Evolutionary conservation across 1,140 invertebrate genomes (phyloP).

Genomic region (Triops cancriformis): DNA sequence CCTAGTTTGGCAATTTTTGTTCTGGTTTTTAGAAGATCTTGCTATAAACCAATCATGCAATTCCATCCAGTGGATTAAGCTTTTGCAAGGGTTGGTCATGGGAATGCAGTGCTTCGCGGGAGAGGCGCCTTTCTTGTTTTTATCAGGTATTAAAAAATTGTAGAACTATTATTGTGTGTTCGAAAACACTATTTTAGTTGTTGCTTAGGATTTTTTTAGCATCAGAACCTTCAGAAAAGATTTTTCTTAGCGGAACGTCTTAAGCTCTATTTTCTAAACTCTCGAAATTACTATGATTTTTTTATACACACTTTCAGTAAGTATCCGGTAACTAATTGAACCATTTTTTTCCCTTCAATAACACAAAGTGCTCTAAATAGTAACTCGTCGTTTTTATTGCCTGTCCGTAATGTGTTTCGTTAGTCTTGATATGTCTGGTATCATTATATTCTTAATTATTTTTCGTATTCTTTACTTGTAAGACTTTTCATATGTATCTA

Average conservation of each 20-base stretch:
- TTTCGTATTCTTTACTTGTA: neutral
- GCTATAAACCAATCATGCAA: slow-evolving; percentile 43
- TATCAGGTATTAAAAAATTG: slow-evolving; percentile 51
- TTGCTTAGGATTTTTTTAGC: too few species aligned
- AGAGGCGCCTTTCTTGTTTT: slow-evolving; percentile 81
- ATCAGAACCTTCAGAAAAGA: too few species aligned
- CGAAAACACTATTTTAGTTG: too few species aligned
- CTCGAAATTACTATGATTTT: too few species aligned
- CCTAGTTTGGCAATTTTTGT: slow-evolving; percentile 79
- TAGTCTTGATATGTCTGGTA: too few species aligned
- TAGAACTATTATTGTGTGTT: too few species aligned
- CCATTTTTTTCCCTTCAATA: too few species aligned
- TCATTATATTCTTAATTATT: neutral
- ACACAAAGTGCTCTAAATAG: too few species aligned
- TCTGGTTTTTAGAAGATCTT: slow-evolving; percentile 68
- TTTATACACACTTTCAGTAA: slow-evolving; percentile 15
- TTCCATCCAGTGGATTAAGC: slow-evolving; percentile 50
- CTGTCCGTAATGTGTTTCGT: too few species aligned
- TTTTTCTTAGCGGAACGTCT: too few species aligned
- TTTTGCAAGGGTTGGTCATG: slow-evolving; percentile 67
- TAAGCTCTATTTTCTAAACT: too few species aligned
- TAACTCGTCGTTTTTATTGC: too few species aligned
- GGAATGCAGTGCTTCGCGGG: slow-evolving; percentile 73
- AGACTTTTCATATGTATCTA: neutral
- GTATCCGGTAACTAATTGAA: neutral